phyloP scores from a whole-genome alignment of 1,140 invertebrate species.

The Drosophila rufa region DNA sequence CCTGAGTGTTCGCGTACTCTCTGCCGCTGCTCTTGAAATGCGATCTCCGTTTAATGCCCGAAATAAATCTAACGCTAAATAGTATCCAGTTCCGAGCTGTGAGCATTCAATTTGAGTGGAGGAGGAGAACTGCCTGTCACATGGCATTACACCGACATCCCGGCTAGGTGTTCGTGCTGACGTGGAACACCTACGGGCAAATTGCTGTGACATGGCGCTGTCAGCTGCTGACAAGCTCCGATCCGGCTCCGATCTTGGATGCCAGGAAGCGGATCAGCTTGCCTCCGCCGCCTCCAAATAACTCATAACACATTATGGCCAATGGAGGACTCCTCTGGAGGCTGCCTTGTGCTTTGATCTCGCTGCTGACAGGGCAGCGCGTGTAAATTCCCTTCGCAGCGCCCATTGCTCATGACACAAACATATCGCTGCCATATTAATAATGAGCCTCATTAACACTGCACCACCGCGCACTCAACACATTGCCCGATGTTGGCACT shows the following conservation, averaged over 20 bases:
- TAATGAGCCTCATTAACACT: slow-evolving; percentile 82
- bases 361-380: slow-evolving; percentile 57
- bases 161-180: slow-evolving; percentile 34
- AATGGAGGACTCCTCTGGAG: slow-evolving; percentile 44
- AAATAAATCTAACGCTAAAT: slow-evolving; percentile 81
- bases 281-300: slow-evolving; percentile 52
- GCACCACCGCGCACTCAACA: slow-evolving; percentile 62
- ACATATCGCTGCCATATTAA: slow-evolving; percentile 80
- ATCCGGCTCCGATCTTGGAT: slow-evolving; percentile 22
- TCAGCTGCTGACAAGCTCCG: slow-evolving; percentile 79
- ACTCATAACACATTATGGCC: slow-evolving; percentile 80
- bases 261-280: slow-evolving; percentile 73
- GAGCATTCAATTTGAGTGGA: slow-evolving; percentile 69
- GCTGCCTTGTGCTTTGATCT: slow-evolving; percentile 67
- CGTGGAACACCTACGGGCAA: slow-evolving; percentile 69
- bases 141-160: slow-evolving; percentile 57
- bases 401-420: slow-evolving; percentile 68
- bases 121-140: slow-evolving; percentile 48
- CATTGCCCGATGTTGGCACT: slow-evolving; percentile 54
- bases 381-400: slow-evolving; percentile 64
- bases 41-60: slow-evolving; percentile 74
- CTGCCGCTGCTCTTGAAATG: slow-evolving; percentile 58
- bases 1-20: slow-evolving; percentile 11
- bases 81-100: slow-evolving; percentile 49
- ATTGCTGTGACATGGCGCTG: slow-evolving; percentile 81